phyloP scores from a whole-genome alignment of 2,113 vertebrate species.

The Chlorodrepanis virens region DNA sequence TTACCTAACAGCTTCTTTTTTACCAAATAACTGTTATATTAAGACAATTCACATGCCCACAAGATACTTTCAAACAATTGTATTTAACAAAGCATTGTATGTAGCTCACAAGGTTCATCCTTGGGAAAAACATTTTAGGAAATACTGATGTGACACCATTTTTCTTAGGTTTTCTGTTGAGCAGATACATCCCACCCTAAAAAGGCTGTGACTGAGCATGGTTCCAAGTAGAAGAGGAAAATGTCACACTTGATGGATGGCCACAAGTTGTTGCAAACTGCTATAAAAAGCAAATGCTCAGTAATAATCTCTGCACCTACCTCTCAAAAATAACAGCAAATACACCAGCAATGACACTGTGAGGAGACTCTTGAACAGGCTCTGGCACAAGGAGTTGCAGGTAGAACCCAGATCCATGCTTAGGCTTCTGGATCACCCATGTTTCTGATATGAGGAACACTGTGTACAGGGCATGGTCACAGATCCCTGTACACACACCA shows the following conservation, averaged over 20 bases:
- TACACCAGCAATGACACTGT: background rate
- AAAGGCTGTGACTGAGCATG: background rate
- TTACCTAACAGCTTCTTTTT: background rate
- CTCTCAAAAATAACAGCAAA: background rate
- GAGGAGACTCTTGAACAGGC: background rate
- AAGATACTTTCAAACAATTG: background rate
- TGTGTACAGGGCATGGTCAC: background rate
- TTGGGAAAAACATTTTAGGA: background rate
- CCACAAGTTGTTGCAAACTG: background rate
- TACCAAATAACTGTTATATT: background rate
- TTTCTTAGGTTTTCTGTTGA: background rate
- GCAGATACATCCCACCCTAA: background rate
- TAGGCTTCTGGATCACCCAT: background rate
- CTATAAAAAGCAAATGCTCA: background rate
- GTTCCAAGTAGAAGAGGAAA: background rate
- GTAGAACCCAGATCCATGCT: background rate
- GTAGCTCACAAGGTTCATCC: background rate
- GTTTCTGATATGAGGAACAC: accelerated
- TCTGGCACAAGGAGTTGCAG: background rate
- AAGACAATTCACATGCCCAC: background rate
- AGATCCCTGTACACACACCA: background rate
- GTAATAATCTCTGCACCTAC: background rate
- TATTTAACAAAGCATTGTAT: background rate
- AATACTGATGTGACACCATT: background rate
- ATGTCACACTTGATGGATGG: background rate